A percentile compares a stretch with the other conserved stretches of the same genome.
phyloP scores from a whole-genome alignment of 2,113 vertebrate genomes.

The Capreolus pygargus region DNA sequence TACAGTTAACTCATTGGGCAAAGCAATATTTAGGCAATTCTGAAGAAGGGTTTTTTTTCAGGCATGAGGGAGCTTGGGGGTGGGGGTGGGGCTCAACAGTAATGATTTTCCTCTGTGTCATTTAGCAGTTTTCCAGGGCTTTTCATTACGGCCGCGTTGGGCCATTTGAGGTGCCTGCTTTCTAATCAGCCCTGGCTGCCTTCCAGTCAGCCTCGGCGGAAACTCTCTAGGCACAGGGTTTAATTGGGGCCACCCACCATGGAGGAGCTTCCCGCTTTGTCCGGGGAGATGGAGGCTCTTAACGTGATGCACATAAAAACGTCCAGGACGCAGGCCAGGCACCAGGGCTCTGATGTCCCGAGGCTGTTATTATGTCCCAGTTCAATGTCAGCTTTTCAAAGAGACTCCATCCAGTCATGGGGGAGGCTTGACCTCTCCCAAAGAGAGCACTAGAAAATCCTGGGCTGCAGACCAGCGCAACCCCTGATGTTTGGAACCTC shows the following conservation, averaged over 20 bases:
- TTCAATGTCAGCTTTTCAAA: conserved; percentile 38
- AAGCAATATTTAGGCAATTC: conserved; percentile 41
- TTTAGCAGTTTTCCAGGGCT: conserved; percentile 58
- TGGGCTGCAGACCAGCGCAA: conserved; percentile 4
- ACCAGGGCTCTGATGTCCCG: background rate
- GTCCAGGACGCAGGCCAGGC: background rate
- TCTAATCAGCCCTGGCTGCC: conserved; percentile 70
- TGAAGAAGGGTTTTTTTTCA: background rate
- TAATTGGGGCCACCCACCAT: conserved; percentile 76
- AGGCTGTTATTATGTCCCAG: background rate
- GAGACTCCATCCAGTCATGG: background rate
- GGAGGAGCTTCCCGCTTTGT: conserved; percentile 65
- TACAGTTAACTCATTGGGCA: background rate
- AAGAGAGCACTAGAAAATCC: background rate
- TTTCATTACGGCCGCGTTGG: conserved; percentile 53
- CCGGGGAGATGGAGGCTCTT: conserved; percentile 60
- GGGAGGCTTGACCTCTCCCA: background rate
- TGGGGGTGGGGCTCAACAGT: conserved; percentile 1
- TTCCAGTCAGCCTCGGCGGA: conserved; percentile 62
- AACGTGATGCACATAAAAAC: conserved; percentile 50
- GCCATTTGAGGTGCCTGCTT: conserved; percentile 67
- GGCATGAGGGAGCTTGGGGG: background rate
- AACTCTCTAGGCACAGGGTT: conserved; percentile 61
- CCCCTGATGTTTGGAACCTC: background rate
- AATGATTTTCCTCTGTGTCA: conserved; percentile 73